These are phyloP conservation scores for Phylloscopus trochilus DNA, from an alignment of 2,113 vertebrate species.

Conservation along the genomic window DNA sequence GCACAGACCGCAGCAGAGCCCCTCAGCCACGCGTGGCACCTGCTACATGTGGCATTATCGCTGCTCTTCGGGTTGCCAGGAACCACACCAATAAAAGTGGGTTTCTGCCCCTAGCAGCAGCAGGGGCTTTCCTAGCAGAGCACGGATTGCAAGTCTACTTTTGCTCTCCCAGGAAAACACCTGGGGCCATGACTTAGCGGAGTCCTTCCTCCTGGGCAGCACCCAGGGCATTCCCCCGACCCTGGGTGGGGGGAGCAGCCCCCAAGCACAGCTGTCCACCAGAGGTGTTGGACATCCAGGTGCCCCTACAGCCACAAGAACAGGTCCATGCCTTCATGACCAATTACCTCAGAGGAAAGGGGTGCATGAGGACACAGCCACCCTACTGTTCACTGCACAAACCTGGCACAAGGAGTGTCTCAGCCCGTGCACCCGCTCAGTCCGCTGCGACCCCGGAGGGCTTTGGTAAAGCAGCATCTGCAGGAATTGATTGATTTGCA, in stretches of 20 bases:
- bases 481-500: neutral
- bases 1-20: neutral
- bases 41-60: neutral
- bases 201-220: neutral
- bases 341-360: neutral
- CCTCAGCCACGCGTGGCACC: rapidly evolving
- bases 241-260: neutral
- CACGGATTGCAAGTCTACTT: neutral
- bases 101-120: neutral
- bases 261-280: neutral
- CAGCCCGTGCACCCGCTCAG: neutral
- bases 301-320: neutral
- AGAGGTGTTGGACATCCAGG: rapidly evolving
- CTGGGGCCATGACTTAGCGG: rapidly evolving
- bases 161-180: neutral
- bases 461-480: neutral
- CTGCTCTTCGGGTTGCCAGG: rapidly evolving
- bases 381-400: neutral
- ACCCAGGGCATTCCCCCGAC: neutral
- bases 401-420: rapidly evolving
- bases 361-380: neutral
- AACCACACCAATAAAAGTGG: neutral
- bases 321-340: rapidly evolving
- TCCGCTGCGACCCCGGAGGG: rapidly evolving
- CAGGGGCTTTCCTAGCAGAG: neutral